Percentiles rank a stretch among this genome's conserved stretches.
Evolutionary conservation across 92 coral and sea anemone genomes (phyloP).

Genomic region (Chrysogorgia sp.): DNA sequence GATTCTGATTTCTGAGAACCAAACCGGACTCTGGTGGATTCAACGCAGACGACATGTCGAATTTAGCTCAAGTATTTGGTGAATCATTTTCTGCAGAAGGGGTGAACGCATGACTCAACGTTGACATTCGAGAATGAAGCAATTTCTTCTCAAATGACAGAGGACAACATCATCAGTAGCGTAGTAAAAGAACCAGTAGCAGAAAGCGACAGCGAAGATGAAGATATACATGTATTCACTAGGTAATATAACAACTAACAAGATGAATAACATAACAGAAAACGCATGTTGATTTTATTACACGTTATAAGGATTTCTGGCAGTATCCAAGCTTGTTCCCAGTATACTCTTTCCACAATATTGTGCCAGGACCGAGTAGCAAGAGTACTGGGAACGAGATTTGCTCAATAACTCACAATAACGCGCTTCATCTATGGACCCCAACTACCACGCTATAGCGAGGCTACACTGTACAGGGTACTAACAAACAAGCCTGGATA

Average conservation of each 20-base stretch:
- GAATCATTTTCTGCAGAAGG: too few relatives aligned
- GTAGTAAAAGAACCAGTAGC: neutral
- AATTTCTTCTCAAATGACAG: too few relatives aligned
- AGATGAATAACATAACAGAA: neutral
- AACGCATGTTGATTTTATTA: neutral
- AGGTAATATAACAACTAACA: slow-evolving; percentile 1
- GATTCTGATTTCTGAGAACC: neutral
- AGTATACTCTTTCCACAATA: too few relatives aligned
- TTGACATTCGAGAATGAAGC: slow-evolving; percentile 1
- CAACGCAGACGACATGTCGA: slow-evolving; percentile 1
- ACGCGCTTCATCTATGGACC: too few relatives aligned
- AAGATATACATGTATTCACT: neutral
- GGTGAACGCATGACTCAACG: slow-evolving; percentile 3
- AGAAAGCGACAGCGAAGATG: slow-evolving; percentile 1
- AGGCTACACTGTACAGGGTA: too few relatives aligned
- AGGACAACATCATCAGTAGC: too few relatives aligned
- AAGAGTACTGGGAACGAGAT: too few relatives aligned
- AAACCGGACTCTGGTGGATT: neutral
- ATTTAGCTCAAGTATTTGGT: neutral
- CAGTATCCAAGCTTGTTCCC: neutral
- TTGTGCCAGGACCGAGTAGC: too few relatives aligned
- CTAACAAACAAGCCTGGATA: too few relatives aligned
- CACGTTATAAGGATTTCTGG: neutral
- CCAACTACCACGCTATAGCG: too few relatives aligned
- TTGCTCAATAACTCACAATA: too few relatives aligned